Percentiles rank a stretch among this genome's conserved stretches.
phyloP scores from a whole-genome alignment of 2,797 vertebrate species.

The Acridotheres tristis region DNA sequence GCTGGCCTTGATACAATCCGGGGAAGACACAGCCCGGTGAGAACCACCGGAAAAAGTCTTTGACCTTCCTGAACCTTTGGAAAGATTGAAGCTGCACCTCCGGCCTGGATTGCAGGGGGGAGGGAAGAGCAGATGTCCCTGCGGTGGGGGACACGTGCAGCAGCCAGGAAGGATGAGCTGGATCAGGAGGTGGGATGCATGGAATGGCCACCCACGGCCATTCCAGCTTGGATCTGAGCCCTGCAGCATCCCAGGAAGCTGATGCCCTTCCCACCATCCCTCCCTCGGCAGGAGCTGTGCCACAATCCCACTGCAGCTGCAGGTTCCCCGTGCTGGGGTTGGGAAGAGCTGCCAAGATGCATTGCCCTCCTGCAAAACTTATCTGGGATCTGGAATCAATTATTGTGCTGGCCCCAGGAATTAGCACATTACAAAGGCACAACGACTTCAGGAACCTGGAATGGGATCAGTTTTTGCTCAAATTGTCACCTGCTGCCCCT shows the following conservation, averaged over 20 bases:
- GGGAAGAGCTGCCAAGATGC: constrained; percentile 15
- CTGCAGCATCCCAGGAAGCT: background rate
- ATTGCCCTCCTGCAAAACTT: background rate
- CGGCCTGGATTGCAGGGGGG: background rate
- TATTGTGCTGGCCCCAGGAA: constrained; percentile 9
- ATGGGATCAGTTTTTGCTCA: constrained; percentile 34
- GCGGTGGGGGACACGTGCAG: background rate
- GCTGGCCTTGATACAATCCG: background rate
- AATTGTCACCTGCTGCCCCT: constrained; percentile 29
- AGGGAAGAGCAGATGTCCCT: background rate
- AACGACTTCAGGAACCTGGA: constrained; percentile 42
- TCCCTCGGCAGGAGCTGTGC: background rate
- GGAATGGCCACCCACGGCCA: background rate
- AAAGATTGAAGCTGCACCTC: background rate
- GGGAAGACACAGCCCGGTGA: background rate
- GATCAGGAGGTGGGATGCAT: background rate
- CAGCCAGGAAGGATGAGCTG: background rate
- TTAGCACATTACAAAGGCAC: constrained; percentile 23
- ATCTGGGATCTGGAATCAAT: constrained; percentile 27
- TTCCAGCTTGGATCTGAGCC: background rate
- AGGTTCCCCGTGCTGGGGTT: background rate
- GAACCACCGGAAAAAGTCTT: background rate
- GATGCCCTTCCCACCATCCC: background rate
- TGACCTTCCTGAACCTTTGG: background rate
- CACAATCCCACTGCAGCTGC: background rate